Percentiles rank a stretch among this genome's conserved stretches.
phyloP scores from a whole-genome alignment of 2,888 invertebrate species.

The Drosophila hamatofila region DNA sequence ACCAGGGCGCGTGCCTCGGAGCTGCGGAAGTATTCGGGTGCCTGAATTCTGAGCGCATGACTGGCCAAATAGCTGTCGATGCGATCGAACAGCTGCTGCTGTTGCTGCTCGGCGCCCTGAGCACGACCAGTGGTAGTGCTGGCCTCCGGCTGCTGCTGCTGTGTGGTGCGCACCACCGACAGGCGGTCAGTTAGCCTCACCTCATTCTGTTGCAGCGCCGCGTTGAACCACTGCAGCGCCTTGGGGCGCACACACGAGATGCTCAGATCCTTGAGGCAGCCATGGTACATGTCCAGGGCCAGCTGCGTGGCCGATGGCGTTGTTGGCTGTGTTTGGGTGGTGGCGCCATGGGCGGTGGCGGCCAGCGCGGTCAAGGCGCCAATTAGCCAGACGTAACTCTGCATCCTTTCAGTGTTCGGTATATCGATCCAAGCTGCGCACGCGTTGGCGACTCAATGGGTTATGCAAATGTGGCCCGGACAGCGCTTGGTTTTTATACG shows the following conservation, averaged over 20 bases:
- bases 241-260: slow-evolving; percentile 92
- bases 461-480: slow-evolving; percentile 83
- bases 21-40: slow-evolving; percentile 88
- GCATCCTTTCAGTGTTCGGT: slow-evolving; percentile 69
- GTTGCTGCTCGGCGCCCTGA: slow-evolving; percentile 73
- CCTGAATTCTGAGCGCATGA: slow-evolving; percentile 91
- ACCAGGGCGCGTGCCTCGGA: slow-evolving; percentile 83
- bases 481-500: slow-evolving; percentile 84
- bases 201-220: slow-evolving; percentile 88
- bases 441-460: slow-evolving; percentile 82
- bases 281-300: slow-evolving; percentile 88
- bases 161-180: slow-evolving; percentile 88
- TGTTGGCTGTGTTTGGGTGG: slow-evolving; percentile 85
- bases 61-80: slow-evolving; percentile 91
- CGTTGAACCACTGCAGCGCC: slow-evolving; percentile 90
- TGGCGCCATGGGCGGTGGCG: slow-evolving; percentile 50
- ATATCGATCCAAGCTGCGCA: slow-evolving; percentile 56
- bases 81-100: slow-evolving; percentile 88
- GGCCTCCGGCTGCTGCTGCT: slow-evolving; percentile 28
- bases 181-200: slow-evolving; percentile 92
- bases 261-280: slow-evolving; percentile 89
- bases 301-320: slow-evolving; percentile 88
- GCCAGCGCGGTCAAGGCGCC: slow-evolving; percentile 70
- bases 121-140: slow-evolving; percentile 45
- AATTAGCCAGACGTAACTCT: slow-evolving; percentile 64